Base-by-base conservation (phyloP, 2,797 vertebrate species). In the Hybognathus amarus region DNA sequence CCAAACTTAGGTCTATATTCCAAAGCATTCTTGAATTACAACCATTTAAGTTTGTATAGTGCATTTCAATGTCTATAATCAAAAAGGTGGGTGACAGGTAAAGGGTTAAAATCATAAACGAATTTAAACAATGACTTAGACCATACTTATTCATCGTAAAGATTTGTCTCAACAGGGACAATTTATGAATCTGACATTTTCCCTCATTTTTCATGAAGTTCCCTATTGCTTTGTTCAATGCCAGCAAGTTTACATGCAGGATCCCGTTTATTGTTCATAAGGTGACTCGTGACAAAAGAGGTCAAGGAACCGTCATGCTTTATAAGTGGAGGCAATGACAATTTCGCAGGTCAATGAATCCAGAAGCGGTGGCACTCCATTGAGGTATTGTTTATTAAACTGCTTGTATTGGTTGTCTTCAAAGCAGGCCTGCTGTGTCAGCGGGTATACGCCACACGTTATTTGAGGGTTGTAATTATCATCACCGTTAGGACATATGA, bases 241-340 rank as follows among this genome's bases (percentile, higher is more conserved):
- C 1, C 2, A 59, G 36, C 13, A 13, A 40, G n/a, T 56, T 40
- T n/a, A 59, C 5, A 20, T 24, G 22, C 17, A 36, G 69, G 22
- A 27, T 63, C 15, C n/a, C 0, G 1, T 33, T 82, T 64, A 54
- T 66, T 33, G 42, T 47, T 61, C 8, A 18, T 18, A 36, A 73
- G 69, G 22, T 40, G 36, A 75, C 70, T 68, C 17, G 4, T 82
- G 70, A 54, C 68, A 47, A 17, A 38, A 54, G 80, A 33, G 80
- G 45, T 82, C 79, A 81, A 38, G 56, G 30, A 38, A 73, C 15
- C 7, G 24, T 74, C 63, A 82, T 76, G 6, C 36, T 82, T 68
- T n/a, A 67, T 42, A 66, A 24, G 30, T 50, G n/a, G 17, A 66
- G 59, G 27, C 40, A 76, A 75, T 75, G 73, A 73, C 40, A 47